A percentile compares a stretch with the other conserved stretches of the same genome.
phyloP scores from a whole-genome alignment of 2,797 vertebrate species.

The Danio jaintianensis region DNA sequence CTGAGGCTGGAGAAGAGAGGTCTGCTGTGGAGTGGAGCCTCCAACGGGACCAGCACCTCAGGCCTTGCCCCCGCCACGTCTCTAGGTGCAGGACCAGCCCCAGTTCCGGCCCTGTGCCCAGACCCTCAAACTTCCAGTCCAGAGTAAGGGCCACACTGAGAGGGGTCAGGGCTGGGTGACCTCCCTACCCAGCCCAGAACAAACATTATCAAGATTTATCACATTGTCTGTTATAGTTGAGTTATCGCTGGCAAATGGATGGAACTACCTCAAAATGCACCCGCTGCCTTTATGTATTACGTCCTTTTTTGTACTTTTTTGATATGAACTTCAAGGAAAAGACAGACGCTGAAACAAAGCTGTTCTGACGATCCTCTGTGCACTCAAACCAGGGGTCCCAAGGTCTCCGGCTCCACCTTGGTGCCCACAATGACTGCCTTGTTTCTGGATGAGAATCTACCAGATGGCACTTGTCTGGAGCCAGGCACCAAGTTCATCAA shows the following conservation, averaged over 20 bases:
- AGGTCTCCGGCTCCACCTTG: conserved; percentile 87
- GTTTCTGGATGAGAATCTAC: conserved; percentile 99
- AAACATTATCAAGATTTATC: conserved; percentile 64
- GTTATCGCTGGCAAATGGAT: conserved; percentile 83
- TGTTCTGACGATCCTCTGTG: conserved; percentile 67
- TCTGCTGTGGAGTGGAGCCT: conserved; percentile 88
- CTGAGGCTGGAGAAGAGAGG: conserved; percentile 94
- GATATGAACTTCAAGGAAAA: conserved; percentile 78
- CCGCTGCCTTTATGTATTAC: conserved; percentile 75
- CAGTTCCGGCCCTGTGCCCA: conserved; percentile 81
- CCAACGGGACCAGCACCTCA: conserved; percentile 79
- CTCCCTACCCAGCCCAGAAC: conserved; percentile 64
- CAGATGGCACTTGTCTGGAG: conserved; percentile 93
- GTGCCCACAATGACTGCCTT: conserved; percentile 93
- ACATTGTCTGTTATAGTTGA: conserved; percentile 67
- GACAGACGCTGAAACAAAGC: conserved; percentile 68
- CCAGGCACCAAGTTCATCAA: conserved; percentile 96
- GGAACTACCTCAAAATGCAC: conserved; percentile 86
- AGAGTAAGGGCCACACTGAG: conserved; percentile 84
- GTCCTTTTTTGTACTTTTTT: conserved; percentile 69
- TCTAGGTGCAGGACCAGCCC: conserved; percentile 73
- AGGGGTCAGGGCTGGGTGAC: conserved; percentile 63
- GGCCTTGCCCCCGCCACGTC: conserved; percentile 70
- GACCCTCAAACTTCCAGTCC: conserved; percentile 85
- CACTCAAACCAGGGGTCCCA: conserved; percentile 84